Conservation (phyloP, 2,113 vertebrate genomes). For the Rhinoderma darwinii region DNA sequence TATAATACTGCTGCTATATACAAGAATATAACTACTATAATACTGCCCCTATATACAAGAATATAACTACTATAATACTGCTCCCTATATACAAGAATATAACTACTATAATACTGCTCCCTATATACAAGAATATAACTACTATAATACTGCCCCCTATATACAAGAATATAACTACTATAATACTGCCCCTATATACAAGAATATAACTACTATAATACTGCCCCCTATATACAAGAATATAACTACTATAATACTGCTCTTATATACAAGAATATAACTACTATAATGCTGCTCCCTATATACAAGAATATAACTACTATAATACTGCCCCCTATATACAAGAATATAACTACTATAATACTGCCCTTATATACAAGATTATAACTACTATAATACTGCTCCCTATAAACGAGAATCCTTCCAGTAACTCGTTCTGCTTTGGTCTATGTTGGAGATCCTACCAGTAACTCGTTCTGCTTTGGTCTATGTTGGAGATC, state of each 20-base stretch:
- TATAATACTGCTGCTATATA: background rate
- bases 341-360: too few relatives aligned
- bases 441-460: too few relatives aligned
- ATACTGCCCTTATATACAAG: too few relatives aligned
- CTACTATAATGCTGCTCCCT: background rate
- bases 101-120: background rate
- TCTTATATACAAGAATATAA: background rate
- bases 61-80: background rate
- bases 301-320: too few relatives aligned
- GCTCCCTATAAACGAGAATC: too few relatives aligned
- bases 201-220: slow-evolving; percentile 7
- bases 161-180: background rate
- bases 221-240: background rate
- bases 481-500: too few relatives aligned
- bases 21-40: slow-evolving; percentile 7
- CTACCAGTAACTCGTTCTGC: too few relatives aligned
- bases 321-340: too few relatives aligned
- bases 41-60: background rate
- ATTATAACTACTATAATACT: too few relatives aligned
- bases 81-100: background rate
- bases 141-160: background rate
- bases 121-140: slow-evolving; percentile 3
- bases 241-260: slow-evolving; percentile 3
- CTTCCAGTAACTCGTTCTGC: too few relatives aligned
- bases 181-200: background rate